Base-by-base conservation (phyloP, 2,113 vertebrate species). In the Silurus asotus region DNA sequence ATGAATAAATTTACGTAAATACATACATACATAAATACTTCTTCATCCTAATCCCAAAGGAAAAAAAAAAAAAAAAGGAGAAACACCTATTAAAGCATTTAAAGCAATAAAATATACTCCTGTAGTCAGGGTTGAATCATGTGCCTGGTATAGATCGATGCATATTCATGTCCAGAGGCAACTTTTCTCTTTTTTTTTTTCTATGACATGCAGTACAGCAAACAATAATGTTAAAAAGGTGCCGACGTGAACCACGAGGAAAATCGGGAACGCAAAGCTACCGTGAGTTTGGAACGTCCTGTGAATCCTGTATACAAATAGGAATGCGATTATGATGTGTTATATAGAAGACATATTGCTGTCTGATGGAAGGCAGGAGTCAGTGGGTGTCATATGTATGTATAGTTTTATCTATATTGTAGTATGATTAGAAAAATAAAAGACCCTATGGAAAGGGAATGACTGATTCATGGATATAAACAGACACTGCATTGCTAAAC, bases 131-230 rank as follows among this genome's bases (percentile, higher is more conserved):
- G 45, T 45, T 87, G 28, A 81, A 83, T 62, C 37, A 62, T 86
- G 65, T 72, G 75, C 87, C 82, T 51, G 69, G 62, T 55, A 81
- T 28, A 86, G 58, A 87, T 69, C 53, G 19, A 48, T 58, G 55
- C 76, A 84, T 87, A 72, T 86, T 58, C 81, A 80, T 67, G 55
- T 79, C 69, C 61, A 69, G 58, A 84, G 76, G 45, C 62, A 64
- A 64, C 69, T 51, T 55, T 69, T 37, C 37, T 37, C 37, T 37
- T 37, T 37, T 37, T 37, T 37, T 37, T 37, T 37, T 37, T 49
- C 58, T 86, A 56, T 89, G 83, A 85, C 88, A 89, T 89, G 88
- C 88, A 83, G n/a, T 85, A 77, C 67, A 70, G 74, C 87, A 89
- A 87, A 79, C 49, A 74, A 82, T 25, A 81, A 64, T 37, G 84